Percentiles rank a stretch among this genome's conserved stretches.
phyloP scores from a whole-genome alignment of 2,888 invertebrate species.

The Agrilus mali region DNA sequence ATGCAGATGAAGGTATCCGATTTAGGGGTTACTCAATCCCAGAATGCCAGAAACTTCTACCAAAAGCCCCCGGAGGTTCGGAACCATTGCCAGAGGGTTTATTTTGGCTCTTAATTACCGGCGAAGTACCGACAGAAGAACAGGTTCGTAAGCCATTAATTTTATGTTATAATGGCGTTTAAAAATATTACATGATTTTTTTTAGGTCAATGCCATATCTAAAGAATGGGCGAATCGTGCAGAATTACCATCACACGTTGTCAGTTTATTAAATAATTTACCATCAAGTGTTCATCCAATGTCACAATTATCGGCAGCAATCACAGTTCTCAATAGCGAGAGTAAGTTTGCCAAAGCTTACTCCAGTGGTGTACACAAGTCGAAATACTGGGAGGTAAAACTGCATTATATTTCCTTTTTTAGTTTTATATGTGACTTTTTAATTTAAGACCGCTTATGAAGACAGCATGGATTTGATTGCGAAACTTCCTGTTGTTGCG shows the following conservation, averaged over 20 bases:
- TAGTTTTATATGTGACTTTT: constrained; percentile 4
- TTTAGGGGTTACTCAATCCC: constrained; percentile 91
- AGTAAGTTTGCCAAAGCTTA: constrained; percentile 88
- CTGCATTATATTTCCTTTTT: not conserved
- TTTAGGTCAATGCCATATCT: constrained; percentile 53
- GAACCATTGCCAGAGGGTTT: constrained; percentile 88
- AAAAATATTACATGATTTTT: constrained; percentile 1
- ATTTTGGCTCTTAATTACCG: constrained; percentile 88
- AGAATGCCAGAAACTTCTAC: constrained; percentile 78
- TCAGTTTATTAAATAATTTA: constrained; percentile 83
- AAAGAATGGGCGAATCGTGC: constrained; percentile 81
- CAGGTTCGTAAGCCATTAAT: constrained; percentile 41
- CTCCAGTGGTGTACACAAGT: constrained; percentile 73
- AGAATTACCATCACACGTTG: constrained; percentile 86
- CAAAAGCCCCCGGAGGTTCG: constrained; percentile 64
- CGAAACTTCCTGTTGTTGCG: constrained; percentile 86
- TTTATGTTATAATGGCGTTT: not conserved
- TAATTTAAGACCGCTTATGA: constrained; percentile 60
- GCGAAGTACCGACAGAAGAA: constrained; percentile 70
- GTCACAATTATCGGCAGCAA: constrained; percentile 86
- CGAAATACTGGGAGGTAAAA: constrained; percentile 76
- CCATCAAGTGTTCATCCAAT: constrained; percentile 85
- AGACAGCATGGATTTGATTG: constrained; percentile 90
- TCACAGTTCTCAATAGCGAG: constrained; percentile 85
- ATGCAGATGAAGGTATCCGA: constrained; percentile 89